Evolutionary conservation across 1,140 invertebrate genomes (phyloP).

Genomic region (Melipona quadrifasciata): DNA sequence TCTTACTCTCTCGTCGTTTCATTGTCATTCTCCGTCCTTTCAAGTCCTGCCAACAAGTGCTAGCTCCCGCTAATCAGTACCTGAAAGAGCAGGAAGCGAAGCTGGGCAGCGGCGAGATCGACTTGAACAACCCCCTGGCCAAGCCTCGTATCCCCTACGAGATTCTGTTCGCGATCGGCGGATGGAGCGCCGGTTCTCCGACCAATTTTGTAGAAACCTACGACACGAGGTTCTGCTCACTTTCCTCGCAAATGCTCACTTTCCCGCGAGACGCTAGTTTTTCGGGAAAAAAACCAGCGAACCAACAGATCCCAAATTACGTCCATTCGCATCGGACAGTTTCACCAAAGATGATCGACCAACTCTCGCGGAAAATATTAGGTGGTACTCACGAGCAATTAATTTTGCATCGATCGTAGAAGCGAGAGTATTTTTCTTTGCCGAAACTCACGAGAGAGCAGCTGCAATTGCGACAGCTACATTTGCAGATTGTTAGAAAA

Average conservation of each 20-base stretch:
- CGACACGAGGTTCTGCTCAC: constrained; percentile 81
- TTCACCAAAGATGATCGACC: no score
- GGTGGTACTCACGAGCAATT: no score
- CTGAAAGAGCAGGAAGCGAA: constrained; percentile 84
- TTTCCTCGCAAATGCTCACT: not conserved
- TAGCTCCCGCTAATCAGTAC: constrained; percentile 85
- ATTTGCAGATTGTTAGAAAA: no score
- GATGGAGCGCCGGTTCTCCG: constrained; percentile 90
- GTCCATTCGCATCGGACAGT: no score
- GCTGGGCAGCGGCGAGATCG: constrained; percentile 82
- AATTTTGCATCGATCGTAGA: no score
- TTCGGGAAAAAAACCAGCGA: no score
- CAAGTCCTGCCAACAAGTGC: constrained; percentile 85
- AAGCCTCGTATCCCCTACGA: constrained; percentile 87
- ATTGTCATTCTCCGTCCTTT: not conserved
- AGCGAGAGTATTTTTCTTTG: no score
- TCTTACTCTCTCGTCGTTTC: not conserved
- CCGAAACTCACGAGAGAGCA: no score
- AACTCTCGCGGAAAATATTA: no score
- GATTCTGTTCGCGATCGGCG: constrained; percentile 88
- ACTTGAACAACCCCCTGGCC: constrained; percentile 83
- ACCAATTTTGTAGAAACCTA: constrained; percentile 91
- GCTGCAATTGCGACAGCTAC: no score
- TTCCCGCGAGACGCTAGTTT: not conserved
- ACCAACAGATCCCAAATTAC: no score